phyloP scores from a whole-genome alignment of 2,797 vertebrate species.

The Malacoctenus gilli region DNA sequence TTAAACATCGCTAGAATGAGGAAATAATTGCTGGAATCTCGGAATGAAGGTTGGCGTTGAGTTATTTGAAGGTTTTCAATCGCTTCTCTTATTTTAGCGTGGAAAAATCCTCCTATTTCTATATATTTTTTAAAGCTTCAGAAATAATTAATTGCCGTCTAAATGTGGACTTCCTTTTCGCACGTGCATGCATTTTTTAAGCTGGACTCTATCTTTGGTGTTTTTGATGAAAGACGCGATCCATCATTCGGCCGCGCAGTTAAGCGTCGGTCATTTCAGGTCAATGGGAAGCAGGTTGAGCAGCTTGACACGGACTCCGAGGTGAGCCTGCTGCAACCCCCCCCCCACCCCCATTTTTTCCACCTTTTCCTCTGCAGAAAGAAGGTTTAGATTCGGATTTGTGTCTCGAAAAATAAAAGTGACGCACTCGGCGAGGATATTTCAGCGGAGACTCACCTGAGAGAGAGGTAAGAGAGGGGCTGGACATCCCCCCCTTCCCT shows the following conservation, averaged over 20 bases:
- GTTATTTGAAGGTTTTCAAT: too few species aligned
- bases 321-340: not conserved
- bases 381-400: not conserved
- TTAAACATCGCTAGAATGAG: too few species aligned
- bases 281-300: constrained; percentile 18
- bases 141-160: too few species aligned
- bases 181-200: constrained; percentile 6
- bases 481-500: constrained; percentile 61
- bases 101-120: too few species aligned
- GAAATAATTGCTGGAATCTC: too few species aligned
- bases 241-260: constrained; percentile 7
- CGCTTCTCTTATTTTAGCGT: too few species aligned
- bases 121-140: too few species aligned
- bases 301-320: not conserved
- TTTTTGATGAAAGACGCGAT: constrained; percentile 8
- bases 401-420: too few species aligned
- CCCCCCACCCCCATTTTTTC: not conserved
- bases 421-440: not conserved
- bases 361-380: too few species aligned
- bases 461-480: constrained; percentile 43
- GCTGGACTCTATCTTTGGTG: too few species aligned
- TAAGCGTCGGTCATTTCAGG: constrained; percentile 46
- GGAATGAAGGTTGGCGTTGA: too few species aligned
- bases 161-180: not conserved
- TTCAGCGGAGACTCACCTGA: constrained; percentile 72